Evolutionary conservation across 2,888 invertebrate species (phyloP).

Genomic region (Nomada fucata): DNA sequence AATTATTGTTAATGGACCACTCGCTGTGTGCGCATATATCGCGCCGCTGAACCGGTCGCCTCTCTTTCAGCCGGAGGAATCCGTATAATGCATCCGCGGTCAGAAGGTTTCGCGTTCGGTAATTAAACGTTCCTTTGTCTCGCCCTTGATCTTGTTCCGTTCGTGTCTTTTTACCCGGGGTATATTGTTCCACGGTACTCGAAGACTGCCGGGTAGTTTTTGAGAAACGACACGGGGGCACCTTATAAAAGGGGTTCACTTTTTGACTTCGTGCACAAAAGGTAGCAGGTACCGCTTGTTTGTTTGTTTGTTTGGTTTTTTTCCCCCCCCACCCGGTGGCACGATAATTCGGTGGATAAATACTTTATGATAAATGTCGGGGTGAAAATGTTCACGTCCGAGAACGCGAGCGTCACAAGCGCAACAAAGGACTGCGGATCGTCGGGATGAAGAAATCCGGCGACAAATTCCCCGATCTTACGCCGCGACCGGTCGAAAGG

Average conservation of each 20-base stretch:
- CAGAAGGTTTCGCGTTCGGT: constrained; percentile 30
- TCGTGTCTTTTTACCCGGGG: constrained; percentile 6
- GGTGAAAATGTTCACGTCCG: neutral
- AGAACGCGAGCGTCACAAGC: neutral
- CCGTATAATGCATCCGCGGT: constrained; percentile 51
- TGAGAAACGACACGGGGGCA: neutral
- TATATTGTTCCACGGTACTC: neutral
- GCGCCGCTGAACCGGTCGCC: constrained; percentile 44
- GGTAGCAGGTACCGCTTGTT: too few species aligned
- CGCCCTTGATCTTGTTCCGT: constrained; percentile 29
- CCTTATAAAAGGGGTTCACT: neutral
- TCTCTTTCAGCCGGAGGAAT: constrained; percentile 42
- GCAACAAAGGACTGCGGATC: constrained; percentile 15
- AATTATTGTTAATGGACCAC: constrained; percentile 70
- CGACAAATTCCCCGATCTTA: constrained; percentile 46
- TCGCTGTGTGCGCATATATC: constrained; percentile 49
- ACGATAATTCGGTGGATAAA: neutral
- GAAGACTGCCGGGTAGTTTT: neutral
- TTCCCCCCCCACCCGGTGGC: too few species aligned
- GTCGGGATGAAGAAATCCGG: constrained; percentile 40
- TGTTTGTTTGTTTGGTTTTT: too few species aligned
- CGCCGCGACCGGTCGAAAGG: constrained; percentile 6
- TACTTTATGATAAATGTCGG: neutral
- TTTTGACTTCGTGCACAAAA: neutral
- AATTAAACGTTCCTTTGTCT: constrained; percentile 66